Evolutionary conservation across 2,888 invertebrate genomes (phyloP).

Genomic region (Lasioglossum lativentre): DNA sequence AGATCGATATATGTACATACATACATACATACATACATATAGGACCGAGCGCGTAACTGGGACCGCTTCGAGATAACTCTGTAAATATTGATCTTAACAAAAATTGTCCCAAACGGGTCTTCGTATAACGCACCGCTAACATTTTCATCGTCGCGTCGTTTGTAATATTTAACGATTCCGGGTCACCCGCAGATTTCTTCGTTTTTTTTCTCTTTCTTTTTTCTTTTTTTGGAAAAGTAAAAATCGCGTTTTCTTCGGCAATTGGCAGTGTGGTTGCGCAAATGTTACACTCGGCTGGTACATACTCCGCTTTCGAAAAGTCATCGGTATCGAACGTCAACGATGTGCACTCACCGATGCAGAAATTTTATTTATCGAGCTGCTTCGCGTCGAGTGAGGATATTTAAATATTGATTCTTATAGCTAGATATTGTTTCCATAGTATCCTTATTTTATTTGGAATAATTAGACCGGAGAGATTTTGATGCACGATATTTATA

Average conservation of each 20-base stretch:
- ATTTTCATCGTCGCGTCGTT: conserved; percentile 12
- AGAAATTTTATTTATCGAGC: not conserved
- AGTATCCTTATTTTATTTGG: too few relatives aligned
- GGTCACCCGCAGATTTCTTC: not conserved
- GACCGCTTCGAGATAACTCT: conserved; percentile 14
- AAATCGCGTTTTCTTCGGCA: not conserved
- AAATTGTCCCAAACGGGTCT: conserved; percentile 4
- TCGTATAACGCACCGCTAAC: not conserved
- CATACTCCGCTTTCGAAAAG: not conserved
- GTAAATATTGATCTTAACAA: conserved; percentile 28
- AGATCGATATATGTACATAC: conserved; percentile 20
- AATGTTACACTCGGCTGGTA: not conserved
- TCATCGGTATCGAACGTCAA: not conserved
- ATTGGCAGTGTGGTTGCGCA: not conserved
- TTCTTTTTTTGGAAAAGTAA: not conserved
- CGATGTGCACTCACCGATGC: not conserved
- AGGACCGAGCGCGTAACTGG: conserved; percentile 13
- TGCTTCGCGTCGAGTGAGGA: not conserved
- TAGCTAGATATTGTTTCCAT: not conserved
- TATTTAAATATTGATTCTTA: not conserved
- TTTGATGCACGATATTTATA: too few relatives aligned
- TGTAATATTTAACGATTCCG: conserved; percentile 9
- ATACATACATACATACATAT: too few relatives aligned
- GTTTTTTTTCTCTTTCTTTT: not conserved
- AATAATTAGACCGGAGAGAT: too few relatives aligned